phyloP scores from a whole-genome alignment of 2,797 vertebrate species.

The Hybognathus amarus region DNA sequence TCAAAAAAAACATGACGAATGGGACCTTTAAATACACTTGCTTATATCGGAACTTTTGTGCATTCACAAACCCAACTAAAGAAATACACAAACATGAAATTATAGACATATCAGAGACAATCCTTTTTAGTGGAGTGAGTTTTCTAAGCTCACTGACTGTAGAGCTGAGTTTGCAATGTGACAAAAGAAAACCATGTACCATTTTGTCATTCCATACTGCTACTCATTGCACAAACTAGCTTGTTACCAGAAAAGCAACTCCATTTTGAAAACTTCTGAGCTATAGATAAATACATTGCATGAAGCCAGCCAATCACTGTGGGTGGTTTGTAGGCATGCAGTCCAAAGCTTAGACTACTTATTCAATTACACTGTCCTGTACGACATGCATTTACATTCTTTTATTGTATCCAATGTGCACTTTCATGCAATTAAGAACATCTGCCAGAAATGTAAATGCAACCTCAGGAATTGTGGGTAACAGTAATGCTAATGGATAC shows the following conservation, averaged over 20 bases:
- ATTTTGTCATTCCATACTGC: not conserved
- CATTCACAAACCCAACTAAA: not conserved
- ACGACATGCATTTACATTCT: not conserved
- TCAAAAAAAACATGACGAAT: too few species aligned
- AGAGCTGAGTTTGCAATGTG: not conserved
- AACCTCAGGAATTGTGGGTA: not conserved
- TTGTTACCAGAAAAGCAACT: not conserved
- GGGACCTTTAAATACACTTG: too few species aligned
- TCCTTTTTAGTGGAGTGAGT: not conserved
- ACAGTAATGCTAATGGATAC: not conserved
- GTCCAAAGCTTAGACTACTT: not conserved
- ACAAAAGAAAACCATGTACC: not conserved
- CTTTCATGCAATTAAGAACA: not conserved
- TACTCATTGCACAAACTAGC: not conserved
- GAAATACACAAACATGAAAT: too few species aligned
- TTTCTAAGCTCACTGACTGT: not conserved
- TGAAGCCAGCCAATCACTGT: slow-evolving; percentile 1
- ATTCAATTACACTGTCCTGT: not conserved
- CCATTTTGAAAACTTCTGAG: not conserved
- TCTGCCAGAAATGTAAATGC: slow-evolving; percentile 3
- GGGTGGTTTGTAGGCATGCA: not conserved
- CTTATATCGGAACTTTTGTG: not conserved
- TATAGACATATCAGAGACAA: not conserved
- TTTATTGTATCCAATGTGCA: not conserved
- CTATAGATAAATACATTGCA: not conserved